Conservation (phyloP, 1,140 invertebrate genomes). For the Tetramorium simillimum region DNA sequence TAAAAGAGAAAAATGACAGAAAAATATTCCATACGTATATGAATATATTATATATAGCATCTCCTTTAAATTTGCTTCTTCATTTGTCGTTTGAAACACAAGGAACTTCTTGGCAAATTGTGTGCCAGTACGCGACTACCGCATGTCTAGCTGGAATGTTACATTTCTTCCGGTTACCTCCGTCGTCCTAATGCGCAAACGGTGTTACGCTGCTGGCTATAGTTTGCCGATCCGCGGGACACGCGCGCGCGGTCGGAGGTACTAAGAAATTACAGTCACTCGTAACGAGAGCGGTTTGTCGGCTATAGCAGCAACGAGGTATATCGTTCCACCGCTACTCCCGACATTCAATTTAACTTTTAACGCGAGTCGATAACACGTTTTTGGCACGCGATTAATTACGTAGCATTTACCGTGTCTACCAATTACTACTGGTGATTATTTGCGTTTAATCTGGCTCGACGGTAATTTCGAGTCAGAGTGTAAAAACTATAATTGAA, state of each 20-base stretch:
- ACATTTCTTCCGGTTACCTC: slow-evolving; percentile 46
- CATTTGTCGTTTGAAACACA: slow-evolving; percentile 52
- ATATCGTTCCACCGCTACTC: slow-evolving; percentile 16
- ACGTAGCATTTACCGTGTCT: slow-evolving; percentile 55
- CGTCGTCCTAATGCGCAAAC: slow-evolving; percentile 51
- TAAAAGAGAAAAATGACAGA: background rate
- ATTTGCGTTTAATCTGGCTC: slow-evolving; percentile 61
- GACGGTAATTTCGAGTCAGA: slow-evolving; percentile 38
- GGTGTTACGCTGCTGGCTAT: slow-evolving; percentile 35
- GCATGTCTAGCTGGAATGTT: slow-evolving; percentile 45
- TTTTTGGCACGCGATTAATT: slow-evolving; percentile 59
- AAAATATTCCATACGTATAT: background rate
- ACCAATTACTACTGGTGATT: slow-evolving; percentile 53
- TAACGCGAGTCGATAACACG: slow-evolving; percentile 56
- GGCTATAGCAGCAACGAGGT: slow-evolving; percentile 14
- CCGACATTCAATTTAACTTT: slow-evolving; percentile 58
- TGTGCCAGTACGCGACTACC: slow-evolving; percentile 1
- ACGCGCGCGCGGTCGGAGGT: slow-evolving; percentile 26
- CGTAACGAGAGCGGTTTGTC: slow-evolving; percentile 49
- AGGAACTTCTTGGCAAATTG: slow-evolving; percentile 63
- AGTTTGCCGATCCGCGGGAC: slow-evolving; percentile 20
- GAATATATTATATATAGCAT: background rate
- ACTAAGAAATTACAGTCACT: slow-evolving; percentile 54
- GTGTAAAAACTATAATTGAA: slow-evolving; percentile 62
- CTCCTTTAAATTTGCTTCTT: slow-evolving; percentile 12